Evolutionary conservation across 2,888 invertebrate genomes (phyloP), one percentile per base, ranked within the genome.

Genomic region (Cheilosia impressa): DNA sequence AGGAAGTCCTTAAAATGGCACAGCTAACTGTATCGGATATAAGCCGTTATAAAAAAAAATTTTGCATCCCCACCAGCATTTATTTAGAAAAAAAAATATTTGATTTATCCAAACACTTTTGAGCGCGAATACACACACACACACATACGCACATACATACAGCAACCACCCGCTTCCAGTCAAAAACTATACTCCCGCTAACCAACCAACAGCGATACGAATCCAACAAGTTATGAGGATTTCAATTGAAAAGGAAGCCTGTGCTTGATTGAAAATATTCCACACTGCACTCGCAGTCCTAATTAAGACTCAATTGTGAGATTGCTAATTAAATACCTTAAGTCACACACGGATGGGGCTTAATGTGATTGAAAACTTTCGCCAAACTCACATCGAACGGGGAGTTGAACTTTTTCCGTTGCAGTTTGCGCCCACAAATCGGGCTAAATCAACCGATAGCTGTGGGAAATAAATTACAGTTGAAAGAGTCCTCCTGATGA

Each of bases 241-340:
- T 79, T 79, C 84, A 65, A 75, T 84, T 69, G 75, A 79, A 84
- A 41, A 75, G 50, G 50, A 55, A 75, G 57, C 73, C 69, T 71
- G 71, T 75, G 63, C 17, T 66, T 52, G 57, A 2, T 41, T 17
- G 24, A 55, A 55, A 22, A 43, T n/a, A 41, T 9, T 27, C 27
- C 52, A 4, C 38, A 9, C 2, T 31, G 31, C 13, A 0, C 27
- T 24, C 4, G 15, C 38, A 73, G 45, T 45, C 60, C 50, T 75
- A 77, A 85, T 85, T 85, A 72, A 68, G 68, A 63, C 52, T 45
- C 62, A 52, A 80, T 77, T 77, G 72, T 27, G 55, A 68, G 71
- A 57, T 80, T 80, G 80, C 76, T 85, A 85, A 85, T 85, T 85
- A 80, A 85, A 76, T 80, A 76, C 80, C 66, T 63, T 77, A 63